Evolutionary conservation across 2,888 invertebrate genomes (phyloP), one percentile per base, ranked within the genome.

Genomic region (Lasioglossum marginatum): DNA sequence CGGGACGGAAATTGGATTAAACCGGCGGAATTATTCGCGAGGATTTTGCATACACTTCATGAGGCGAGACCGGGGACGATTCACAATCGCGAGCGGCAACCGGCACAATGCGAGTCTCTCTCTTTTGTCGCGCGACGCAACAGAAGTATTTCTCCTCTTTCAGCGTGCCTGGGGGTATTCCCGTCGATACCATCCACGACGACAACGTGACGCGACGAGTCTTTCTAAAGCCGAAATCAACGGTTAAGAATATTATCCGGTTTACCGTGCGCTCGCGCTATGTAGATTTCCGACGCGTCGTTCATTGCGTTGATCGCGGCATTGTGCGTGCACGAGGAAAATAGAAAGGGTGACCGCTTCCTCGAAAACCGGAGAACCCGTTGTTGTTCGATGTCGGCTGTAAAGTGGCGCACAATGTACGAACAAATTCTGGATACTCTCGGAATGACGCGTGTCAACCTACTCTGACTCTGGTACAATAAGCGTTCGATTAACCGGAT

Each of bases 1-100:
- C 87, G 37, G 31, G 76, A 60, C 76, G 77, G 90, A 90, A 92
- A 92, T 87, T 91, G 89, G 92, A 93, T 92, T 91, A 90, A 92
- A 91, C 87, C 78, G 31, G 52, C 48, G 89, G 90, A 91, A 88
- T 92, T 89, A 90, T 90, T 88, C 85, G 88, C 88, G 73, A 57
- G 87, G 88, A 87, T 87, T 92, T 92, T 92, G 92, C 92, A 92
- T 92, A 90, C 85, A 86, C 82, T 82, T 87, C 83, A 52, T 83
- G 73, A 19, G 37, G 74, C n/a, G 76, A 45, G 16, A 60, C 31
- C 57, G 19, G 63, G 57, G 31, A 31, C 45, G 68, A 76, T 78
- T 87, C 73, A 83, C 89, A 85, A 89, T 81, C 85, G 89, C 81
- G 71, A 60, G 63, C 79, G 27, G 31, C 31, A 16, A 31, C 16